Conservation (phyloP, 1,140 invertebrate genomes). For the Trichomalopsis sarcophagae region DNA sequence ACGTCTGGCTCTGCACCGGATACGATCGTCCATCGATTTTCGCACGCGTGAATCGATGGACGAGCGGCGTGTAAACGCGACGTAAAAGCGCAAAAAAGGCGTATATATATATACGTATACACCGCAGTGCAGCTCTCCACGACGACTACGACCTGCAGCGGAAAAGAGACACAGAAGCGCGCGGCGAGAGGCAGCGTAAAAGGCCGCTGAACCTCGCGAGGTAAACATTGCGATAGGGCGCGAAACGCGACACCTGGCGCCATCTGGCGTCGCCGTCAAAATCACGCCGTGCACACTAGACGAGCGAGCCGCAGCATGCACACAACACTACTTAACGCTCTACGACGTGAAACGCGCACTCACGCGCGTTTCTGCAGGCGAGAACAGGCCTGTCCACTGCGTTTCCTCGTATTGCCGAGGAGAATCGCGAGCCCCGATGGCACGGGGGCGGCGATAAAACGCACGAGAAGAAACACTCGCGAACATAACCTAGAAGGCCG, state of each 20-base stretch:
- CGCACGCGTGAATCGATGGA: constrained; percentile 9
- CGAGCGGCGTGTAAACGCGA: not conserved
- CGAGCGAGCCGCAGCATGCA: not conserved
- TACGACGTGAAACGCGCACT: constrained; percentile 7
- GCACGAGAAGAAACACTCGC: too few relatives aligned
- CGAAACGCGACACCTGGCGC: constrained; percentile 26
- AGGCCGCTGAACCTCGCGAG: constrained; percentile 51
- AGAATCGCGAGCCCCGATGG: too few relatives aligned
- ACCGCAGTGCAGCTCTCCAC: not conserved
- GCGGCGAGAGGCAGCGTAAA: not conserved
- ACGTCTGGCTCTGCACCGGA: not conserved
- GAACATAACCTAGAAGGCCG: constrained; percentile 32
- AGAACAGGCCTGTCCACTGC: too few relatives aligned
- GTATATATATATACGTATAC: too few relatives aligned
- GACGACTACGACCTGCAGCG: not conserved
- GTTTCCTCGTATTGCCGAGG: not conserved
- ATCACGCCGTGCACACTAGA: not conserved
- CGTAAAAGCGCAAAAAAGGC: not conserved
- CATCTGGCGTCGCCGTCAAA: constrained; percentile 19
- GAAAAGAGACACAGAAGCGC: not conserved
- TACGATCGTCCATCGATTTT: constrained; percentile 8
- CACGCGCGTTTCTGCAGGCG: constrained; percentile 47
- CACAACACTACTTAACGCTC: not conserved
- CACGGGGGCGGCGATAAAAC: too few relatives aligned
- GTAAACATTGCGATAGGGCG: constrained; percentile 46